These are phyloP conservation scores for Girardinichthys multiradiatus DNA, from an alignment of 2,113 vertebrate genomes.

Conservation along the genomic window DNA sequence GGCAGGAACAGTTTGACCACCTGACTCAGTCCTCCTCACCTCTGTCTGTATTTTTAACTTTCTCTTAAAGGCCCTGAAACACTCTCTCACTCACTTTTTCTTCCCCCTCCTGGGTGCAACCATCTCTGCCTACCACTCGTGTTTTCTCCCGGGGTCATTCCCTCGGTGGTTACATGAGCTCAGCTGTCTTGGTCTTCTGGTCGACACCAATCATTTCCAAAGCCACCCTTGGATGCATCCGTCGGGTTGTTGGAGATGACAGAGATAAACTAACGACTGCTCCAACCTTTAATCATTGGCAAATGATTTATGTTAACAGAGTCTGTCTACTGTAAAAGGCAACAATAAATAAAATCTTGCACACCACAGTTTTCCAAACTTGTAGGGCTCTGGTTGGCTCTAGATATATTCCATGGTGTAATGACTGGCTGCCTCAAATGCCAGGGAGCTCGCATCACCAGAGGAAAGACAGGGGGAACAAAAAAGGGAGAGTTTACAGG, in stretches of 20 bases:
- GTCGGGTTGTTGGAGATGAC: neutral
- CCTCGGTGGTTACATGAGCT: slow-evolving; percentile 40
- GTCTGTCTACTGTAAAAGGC: slow-evolving; percentile 39
- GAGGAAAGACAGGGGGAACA: slow-evolving; percentile 11
- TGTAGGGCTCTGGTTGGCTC: slow-evolving; percentile 44
- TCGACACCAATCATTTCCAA: slow-evolving; percentile 47
- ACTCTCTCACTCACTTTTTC: slow-evolving; percentile 34
- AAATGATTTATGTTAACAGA: slow-evolving; percentile 34
- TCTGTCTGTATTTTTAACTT: slow-evolving; percentile 50
- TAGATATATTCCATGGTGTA: slow-evolving; percentile 66
- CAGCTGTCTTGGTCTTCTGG: slow-evolving; percentile 16
- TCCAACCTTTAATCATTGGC: slow-evolving; percentile 23
- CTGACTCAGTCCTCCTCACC: slow-evolving; percentile 64
- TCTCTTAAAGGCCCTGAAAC: slow-evolving; percentile 38
- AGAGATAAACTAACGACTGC: slow-evolving; percentile 17
- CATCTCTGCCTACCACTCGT: slow-evolving; percentile 26
- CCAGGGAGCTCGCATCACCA: slow-evolving; percentile 66
- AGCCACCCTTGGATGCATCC: slow-evolving; percentile 32
- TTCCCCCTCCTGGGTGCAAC: slow-evolving; percentile 29
- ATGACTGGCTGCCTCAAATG: slow-evolving; percentile 64
- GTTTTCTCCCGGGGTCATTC: slow-evolving; percentile 20
- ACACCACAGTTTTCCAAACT: slow-evolving; percentile 52
- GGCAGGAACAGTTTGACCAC: slow-evolving; percentile 59
- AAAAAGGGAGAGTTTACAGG: slow-evolving; percentile 5
- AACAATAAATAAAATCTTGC: slow-evolving; percentile 52